Evolutionary conservation across 2,113 vertebrate genomes (phyloP).

Genomic region (Antidorcas marsupialis): DNA sequence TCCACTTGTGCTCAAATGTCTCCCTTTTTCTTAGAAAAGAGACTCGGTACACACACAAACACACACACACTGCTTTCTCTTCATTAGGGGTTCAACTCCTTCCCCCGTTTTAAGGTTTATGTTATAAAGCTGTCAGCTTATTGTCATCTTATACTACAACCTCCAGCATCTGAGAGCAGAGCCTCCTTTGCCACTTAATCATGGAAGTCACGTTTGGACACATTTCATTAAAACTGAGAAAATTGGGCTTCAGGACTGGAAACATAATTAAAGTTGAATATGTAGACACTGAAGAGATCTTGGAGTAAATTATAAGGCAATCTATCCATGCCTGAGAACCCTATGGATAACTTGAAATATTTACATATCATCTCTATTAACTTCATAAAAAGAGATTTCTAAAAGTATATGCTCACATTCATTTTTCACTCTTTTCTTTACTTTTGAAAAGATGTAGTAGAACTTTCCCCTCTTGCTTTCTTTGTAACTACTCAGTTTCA

Average conservation of each 20-base stretch:
- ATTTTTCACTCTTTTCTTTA: background rate
- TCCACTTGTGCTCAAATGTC: background rate
- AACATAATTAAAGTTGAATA: conserved; percentile 31
- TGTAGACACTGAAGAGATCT: background rate
- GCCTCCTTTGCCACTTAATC: conserved; percentile 47
- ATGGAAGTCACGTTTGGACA: background rate
- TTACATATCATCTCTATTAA: background rate
- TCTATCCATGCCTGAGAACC: background rate
- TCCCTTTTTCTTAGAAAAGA: background rate
- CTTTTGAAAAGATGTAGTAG: background rate
- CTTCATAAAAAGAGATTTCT: background rate
- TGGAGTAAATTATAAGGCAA: background rate
- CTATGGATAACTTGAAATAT: background rate
- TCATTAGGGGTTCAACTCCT: background rate
- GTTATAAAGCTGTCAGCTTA: background rate
- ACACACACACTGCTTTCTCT: background rate
- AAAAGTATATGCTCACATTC: background rate
- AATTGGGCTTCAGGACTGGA: background rate
- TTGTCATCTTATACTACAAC: background rate
- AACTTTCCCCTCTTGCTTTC: background rate
- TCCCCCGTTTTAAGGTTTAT: background rate
- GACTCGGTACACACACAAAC: background rate
- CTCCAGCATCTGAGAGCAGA: background rate
- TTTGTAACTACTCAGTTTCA: conserved; percentile 25
- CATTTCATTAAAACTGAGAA: conserved; percentile 51